These are phyloP conservation scores for Branchellion lobata DNA, from an alignment of 2,888 invertebrate genomes.

Conservation along the genomic window DNA sequence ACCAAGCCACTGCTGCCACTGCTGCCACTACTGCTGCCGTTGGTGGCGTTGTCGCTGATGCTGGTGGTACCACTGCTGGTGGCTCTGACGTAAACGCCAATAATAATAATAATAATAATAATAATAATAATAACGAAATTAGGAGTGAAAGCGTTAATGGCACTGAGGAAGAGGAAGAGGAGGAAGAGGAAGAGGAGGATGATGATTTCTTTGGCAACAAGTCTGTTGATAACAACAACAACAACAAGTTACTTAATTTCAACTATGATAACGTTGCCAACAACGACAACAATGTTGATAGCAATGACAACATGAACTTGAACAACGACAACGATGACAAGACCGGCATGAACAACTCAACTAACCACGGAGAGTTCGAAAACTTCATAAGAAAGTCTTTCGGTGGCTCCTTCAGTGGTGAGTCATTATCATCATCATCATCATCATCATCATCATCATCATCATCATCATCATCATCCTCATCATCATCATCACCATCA, in stretches of 20 bases:
- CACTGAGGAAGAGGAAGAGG: neutral
- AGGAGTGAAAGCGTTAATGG: neutral
- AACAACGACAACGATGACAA: neutral
- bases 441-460: conserved; percentile 20
- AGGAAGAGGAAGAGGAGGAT: neutral
- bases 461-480: neutral
- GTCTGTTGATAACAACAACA: no score
- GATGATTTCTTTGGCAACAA: neutral
- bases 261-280: neutral
- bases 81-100: neutral
- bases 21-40: neutral
- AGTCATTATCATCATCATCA: conserved; percentile 35
- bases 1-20: neutral
- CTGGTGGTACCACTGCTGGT: neutral
- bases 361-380: neutral
- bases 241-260: no score
- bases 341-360: neutral
- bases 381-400: neutral
- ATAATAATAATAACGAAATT: neutral
- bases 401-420: neutral
- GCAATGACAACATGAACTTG: neutral
- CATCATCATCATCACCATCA: conserved; percentile 30
- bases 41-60: neutral
- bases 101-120: neutral
- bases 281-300: neutral